Percentiles rank a stretch among this genome's conserved stretches.
Evolutionary conservation across 2,113 vertebrate species (phyloP).

Genomic region (Oreochromis tanganicae): DNA sequence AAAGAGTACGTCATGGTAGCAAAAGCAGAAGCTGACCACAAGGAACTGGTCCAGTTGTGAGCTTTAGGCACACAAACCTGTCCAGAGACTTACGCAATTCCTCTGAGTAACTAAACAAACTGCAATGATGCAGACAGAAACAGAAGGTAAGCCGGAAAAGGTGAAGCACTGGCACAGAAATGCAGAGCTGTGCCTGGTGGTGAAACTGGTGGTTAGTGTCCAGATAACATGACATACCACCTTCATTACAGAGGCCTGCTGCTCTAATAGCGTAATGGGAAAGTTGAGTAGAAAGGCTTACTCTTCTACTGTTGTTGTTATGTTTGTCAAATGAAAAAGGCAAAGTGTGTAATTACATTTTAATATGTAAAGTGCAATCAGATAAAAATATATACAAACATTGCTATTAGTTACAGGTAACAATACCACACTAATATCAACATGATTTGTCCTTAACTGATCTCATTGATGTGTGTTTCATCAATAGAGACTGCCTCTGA

Average conservation of each 20-base stretch:
- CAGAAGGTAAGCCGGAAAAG: not conserved
- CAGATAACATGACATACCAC: not conserved
- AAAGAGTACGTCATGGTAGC: not conserved
- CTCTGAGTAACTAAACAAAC: slow-evolving; percentile 6
- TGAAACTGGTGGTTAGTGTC: slow-evolving; percentile 8
- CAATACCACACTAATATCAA: not conserved
- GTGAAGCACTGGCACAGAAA: slow-evolving; percentile 10
- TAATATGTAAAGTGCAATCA: not conserved
- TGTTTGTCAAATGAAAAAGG: not conserved
- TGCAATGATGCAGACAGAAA: not conserved
- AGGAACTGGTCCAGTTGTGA: not conserved
- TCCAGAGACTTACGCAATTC: slow-evolving; percentile 7
- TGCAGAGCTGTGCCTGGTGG: not conserved
- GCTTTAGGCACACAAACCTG: not conserved
- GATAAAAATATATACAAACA: not conserved
- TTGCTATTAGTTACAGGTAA: not conserved
- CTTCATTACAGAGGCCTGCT: not conserved
- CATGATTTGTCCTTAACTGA: not conserved
- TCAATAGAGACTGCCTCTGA: not conserved
- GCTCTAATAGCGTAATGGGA: not conserved
- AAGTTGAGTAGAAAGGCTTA: not conserved
- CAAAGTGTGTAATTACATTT: not conserved
- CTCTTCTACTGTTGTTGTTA: not conserved
- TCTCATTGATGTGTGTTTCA: not conserved
- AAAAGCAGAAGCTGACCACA: slow-evolving; percentile 1